Evolutionary conservation across 2,888 invertebrate genomes (phyloP).

Genomic region (Microctonus hyperodae): DNA sequence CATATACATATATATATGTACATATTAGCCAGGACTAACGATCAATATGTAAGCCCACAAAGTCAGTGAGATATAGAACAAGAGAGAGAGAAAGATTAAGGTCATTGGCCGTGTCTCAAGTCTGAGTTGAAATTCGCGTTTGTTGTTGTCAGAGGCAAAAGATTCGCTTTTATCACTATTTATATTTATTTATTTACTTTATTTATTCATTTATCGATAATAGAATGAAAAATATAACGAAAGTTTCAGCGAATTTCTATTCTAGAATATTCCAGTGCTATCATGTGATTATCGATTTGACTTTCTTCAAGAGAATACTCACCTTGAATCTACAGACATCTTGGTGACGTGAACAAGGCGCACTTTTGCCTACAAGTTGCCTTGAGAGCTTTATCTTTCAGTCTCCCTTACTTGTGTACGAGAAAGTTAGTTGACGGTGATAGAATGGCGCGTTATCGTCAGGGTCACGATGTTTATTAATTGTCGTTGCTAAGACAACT

Average conservation of each 20-base stretch:
- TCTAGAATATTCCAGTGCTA: conserved; percentile 1
- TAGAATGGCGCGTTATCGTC: background rate
- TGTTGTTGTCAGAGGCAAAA: conserved; percentile 4
- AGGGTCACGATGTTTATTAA: conserved; percentile 8
- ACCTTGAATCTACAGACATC: conserved; percentile 39
- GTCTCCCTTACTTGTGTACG: background rate
- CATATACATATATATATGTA: background rate
- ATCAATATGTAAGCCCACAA: conserved; percentile 8
- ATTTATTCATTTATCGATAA: background rate
- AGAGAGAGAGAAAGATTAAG: background rate
- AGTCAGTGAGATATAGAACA: background rate
- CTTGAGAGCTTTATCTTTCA: conserved; percentile 6
- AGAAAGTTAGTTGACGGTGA: conserved; percentile 3
- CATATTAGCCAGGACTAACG: conserved; percentile 11
- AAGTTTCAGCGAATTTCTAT: background rate
- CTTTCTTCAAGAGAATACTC: conserved; percentile 22
- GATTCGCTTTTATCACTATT: conserved; percentile 15
- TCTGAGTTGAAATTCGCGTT: conserved; percentile 11
- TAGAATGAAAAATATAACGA: background rate
- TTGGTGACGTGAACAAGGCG: background rate
- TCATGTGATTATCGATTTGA: conserved; percentile 25
- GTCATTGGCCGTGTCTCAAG: conserved; percentile 16
- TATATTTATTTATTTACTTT: background rate
- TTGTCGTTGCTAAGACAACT: background rate
- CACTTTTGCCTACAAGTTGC: background rate